A percentile compares a stretch with the other conserved stretches of the same genome.
Conservation (phyloP, 2,797 vertebrate genomes). For the Scleropages formosus region DNA sequence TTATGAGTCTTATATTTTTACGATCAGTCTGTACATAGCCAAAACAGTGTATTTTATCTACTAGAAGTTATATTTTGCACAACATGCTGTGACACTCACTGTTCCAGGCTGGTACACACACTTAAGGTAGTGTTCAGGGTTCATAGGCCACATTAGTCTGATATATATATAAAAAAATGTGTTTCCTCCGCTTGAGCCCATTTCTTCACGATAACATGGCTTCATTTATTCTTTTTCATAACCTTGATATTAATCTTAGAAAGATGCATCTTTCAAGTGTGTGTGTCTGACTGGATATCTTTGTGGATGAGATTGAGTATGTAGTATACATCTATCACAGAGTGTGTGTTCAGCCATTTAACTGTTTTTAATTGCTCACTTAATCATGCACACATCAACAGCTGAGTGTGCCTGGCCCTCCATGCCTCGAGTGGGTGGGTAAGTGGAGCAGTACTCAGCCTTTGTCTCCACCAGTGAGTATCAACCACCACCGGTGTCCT, state of each 20-base stretch:
- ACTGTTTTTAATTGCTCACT: no score
- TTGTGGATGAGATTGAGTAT: background rate
- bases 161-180: no score
- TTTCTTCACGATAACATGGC: no score
- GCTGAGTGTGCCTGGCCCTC: no score
- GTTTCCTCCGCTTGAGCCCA: no score
- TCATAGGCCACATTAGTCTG: no score
- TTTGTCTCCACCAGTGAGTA: background rate
- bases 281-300: slow-evolving; percentile 25
- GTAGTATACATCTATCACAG: background rate
- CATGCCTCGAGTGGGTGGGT: no score
- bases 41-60: slow-evolving; percentile 64
- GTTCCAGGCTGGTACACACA: slow-evolving; percentile 40
- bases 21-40: slow-evolving; percentile 50
- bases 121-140: slow-evolving; percentile 21
- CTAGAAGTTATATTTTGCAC: slow-evolving; percentile 68
- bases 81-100: slow-evolving; percentile 37
- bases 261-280: background rate
- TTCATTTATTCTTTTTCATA: no score
- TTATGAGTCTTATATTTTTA: slow-evolving; percentile 59
- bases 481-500: background rate
- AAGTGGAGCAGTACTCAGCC: no score
- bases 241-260: no score
- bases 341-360: no score
- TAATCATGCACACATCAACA: no score